Evolutionary conservation across 2,113 vertebrate genomes (phyloP).

Genomic region (Montifringilla adamsi): DNA sequence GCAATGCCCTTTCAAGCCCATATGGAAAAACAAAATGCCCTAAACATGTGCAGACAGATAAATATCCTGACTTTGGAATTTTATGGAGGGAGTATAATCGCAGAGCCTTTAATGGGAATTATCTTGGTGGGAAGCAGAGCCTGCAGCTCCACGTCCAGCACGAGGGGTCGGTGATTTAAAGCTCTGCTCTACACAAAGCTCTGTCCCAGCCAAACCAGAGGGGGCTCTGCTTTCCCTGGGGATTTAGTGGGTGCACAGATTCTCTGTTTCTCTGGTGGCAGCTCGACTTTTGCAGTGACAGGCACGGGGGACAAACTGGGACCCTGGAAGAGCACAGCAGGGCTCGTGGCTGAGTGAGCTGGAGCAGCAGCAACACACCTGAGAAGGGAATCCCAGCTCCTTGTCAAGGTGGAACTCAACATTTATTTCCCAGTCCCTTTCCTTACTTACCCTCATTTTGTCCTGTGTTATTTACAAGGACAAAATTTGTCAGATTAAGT

Average conservation of each 20-base stretch:
- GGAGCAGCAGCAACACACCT: neutral
- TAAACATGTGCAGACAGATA: conserved; percentile 11
- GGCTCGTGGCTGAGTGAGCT: neutral
- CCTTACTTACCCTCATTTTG: neutral
- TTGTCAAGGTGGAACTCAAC: neutral
- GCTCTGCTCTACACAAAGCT: neutral
- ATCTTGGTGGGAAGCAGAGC: neutral
- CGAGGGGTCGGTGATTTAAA: neutral
- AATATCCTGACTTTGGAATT: neutral
- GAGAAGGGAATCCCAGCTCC: neutral
- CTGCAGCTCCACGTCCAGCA: neutral
- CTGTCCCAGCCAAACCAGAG: neutral
- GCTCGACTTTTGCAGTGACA: neutral
- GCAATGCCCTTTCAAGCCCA: neutral
- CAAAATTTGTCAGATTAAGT: neutral
- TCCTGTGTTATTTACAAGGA: neutral
- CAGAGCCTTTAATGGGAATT: neutral
- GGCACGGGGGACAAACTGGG: neutral
- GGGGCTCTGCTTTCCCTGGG: neutral
- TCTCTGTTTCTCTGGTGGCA: neutral
- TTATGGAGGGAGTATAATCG: neutral
- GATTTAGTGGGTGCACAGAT: neutral
- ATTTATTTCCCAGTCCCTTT: neutral
- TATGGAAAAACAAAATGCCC: neutral
- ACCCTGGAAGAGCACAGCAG: neutral